phyloP scores from a whole-genome alignment of 2,888 invertebrate species.

The Rapana venosa region DNA sequence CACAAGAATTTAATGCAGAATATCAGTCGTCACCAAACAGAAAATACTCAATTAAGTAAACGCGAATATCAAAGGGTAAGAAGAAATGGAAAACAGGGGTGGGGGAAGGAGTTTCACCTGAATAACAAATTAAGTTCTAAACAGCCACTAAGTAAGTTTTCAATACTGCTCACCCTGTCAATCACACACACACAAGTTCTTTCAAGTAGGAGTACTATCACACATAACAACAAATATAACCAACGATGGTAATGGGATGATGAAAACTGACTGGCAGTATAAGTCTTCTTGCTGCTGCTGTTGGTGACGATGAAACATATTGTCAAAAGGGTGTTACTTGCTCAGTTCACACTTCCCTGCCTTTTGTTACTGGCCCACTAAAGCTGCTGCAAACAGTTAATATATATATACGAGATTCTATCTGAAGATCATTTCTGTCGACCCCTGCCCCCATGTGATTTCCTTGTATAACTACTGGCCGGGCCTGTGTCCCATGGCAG shows the following conservation, averaged over 20 bases:
- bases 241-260: background rate
- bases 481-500: conserved; percentile 65
- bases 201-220: background rate
- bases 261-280: background rate
- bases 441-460: conserved; percentile 36
- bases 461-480: conserved; percentile 2
- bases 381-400: background rate
- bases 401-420: background rate
- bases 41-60: background rate
- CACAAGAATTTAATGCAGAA: too few species aligned
- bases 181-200: background rate
- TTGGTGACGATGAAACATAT: background rate
- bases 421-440: conserved; percentile 24
- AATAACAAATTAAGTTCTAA: background rate
- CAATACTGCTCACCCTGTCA: background rate
- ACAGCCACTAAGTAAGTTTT: background rate
- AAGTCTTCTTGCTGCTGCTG: background rate
- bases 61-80: background rate
- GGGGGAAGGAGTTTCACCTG: background rate
- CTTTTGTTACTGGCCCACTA: conserved; percentile 30
- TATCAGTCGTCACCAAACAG: too few species aligned
- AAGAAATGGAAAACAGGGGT: background rate
- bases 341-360: background rate
- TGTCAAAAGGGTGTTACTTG: background rate
- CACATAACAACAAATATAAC: background rate